Percentiles rank a stretch among this genome's conserved stretches.
Conservation (phyloP, 2,113 vertebrate genomes). For the Tyto alba region DNA sequence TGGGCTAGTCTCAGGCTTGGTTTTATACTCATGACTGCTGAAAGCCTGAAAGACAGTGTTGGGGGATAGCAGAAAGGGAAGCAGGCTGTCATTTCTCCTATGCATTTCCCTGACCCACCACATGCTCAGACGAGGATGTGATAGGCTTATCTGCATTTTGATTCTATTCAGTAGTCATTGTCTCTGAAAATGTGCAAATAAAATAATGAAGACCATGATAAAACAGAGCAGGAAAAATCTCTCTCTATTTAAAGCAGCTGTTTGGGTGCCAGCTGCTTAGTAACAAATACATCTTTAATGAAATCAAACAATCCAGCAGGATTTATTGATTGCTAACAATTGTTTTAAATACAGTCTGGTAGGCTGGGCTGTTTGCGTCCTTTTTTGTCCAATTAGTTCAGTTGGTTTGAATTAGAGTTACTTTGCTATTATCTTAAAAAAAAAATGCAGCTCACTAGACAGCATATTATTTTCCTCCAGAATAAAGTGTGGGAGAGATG, state of each 20-base stretch:
- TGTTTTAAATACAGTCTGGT: constrained; percentile 77
- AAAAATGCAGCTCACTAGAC: not conserved
- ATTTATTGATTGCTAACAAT: constrained; percentile 82
- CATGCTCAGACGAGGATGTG: constrained; percentile 17
- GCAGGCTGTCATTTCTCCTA: constrained; percentile 25
- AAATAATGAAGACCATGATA: constrained; percentile 66
- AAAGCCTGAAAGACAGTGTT: constrained; percentile 22
- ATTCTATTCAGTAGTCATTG: constrained; percentile 42
- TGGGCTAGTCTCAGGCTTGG: not conserved
- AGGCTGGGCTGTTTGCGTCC: constrained; percentile 67
- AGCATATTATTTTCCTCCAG: not conserved
- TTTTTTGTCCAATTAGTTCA: constrained; percentile 75
- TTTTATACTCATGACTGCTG: constrained; percentile 29
- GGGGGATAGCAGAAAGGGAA: not conserved
- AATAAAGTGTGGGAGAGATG: not conserved
- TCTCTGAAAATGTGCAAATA: constrained; percentile 54
- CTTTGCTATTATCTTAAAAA: constrained; percentile 64
- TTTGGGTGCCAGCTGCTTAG: constrained; percentile 75
- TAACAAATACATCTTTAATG: constrained; percentile 78
- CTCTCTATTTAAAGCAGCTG: constrained; percentile 82
- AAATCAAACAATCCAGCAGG: constrained; percentile 75
- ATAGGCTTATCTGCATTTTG: constrained; percentile 51
- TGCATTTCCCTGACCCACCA: constrained; percentile 33
- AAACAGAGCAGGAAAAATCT: constrained; percentile 62
- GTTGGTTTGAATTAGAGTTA: constrained; percentile 83